Percentiles rank a stretch among this genome's conserved stretches.
These are phyloP conservation scores for Bubo bubo DNA, from an alignment of 2,113 vertebrate species.

Conservation along the genomic window DNA sequence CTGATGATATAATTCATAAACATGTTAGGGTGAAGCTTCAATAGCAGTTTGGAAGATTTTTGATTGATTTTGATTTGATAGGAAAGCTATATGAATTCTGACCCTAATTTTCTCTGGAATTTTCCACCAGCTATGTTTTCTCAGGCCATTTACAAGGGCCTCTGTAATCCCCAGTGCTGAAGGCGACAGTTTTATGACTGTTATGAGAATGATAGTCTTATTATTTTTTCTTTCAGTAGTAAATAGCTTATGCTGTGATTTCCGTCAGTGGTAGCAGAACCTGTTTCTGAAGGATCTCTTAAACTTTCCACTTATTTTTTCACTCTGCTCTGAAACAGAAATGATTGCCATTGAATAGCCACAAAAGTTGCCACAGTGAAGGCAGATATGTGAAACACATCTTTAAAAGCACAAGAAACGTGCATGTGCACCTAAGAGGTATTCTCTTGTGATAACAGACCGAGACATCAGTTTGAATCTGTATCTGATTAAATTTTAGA, in stretches of 20 bases:
- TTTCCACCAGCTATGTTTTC: neutral
- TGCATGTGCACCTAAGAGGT: neutral
- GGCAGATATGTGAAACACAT: neutral
- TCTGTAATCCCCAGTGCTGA: neutral
- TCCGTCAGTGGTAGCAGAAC: neutral
- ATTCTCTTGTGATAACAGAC: neutral
- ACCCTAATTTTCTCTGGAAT: neutral
- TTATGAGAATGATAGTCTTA: neutral
- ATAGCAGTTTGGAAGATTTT: neutral
- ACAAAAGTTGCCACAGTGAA: neutral
- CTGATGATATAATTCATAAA: neutral
- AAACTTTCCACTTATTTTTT: neutral
- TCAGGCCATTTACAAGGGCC: neutral
- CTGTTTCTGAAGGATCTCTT: neutral
- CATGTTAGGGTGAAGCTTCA: neutral
- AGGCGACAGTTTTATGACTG: neutral
- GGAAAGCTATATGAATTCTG: neutral
- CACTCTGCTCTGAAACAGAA: neutral
- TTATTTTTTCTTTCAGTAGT: neutral
- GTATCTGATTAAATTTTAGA: conserved; percentile 25
- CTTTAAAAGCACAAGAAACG: neutral
- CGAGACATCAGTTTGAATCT: neutral
- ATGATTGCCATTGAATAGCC: neutral
- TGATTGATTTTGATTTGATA: neutral
- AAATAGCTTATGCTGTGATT: neutral